A percentile compares a stretch with the other conserved stretches of the same genome.
phyloP scores from a whole-genome alignment of 2,113 vertebrate species.

The Chelonoidis abingdonii region DNA sequence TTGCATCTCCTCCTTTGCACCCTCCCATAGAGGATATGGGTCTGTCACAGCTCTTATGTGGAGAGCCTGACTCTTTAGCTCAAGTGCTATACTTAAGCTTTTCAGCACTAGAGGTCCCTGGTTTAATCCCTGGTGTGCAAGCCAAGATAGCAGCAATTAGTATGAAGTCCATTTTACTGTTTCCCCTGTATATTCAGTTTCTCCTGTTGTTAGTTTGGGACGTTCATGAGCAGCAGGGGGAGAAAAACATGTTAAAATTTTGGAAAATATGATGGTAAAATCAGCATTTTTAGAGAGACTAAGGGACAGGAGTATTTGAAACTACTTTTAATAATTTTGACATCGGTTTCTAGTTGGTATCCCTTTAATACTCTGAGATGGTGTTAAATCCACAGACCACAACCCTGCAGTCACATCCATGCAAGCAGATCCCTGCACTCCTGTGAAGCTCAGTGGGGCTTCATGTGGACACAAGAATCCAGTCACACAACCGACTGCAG shows the following conservation, averaged over 20 bases:
- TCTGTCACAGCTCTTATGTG: background rate
- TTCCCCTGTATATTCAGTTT: background rate
- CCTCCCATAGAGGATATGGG: background rate
- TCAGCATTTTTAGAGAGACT: background rate
- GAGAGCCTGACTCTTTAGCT: background rate
- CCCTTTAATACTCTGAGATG: slow-evolving; percentile 21
- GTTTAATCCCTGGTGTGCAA: background rate
- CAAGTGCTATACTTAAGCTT: background rate
- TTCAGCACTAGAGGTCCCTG: background rate
- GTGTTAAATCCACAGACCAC: background rate
- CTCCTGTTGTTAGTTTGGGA: background rate
- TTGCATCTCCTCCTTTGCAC: background rate
- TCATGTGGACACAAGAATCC: background rate
- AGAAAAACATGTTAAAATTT: background rate
- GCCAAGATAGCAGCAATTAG: background rate
- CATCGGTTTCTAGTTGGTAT: background rate
- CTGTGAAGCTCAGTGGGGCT: background rate
- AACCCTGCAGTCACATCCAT: background rate
- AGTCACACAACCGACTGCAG: background rate
- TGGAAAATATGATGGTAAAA: background rate
- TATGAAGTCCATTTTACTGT: background rate
- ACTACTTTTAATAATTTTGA: background rate
- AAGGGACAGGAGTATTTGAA: background rate
- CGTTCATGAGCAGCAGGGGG: background rate
- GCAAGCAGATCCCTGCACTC: background rate